Conservation (phyloP, 2,113 vertebrate genomes). For the Coreoperca whiteheadi region DNA sequence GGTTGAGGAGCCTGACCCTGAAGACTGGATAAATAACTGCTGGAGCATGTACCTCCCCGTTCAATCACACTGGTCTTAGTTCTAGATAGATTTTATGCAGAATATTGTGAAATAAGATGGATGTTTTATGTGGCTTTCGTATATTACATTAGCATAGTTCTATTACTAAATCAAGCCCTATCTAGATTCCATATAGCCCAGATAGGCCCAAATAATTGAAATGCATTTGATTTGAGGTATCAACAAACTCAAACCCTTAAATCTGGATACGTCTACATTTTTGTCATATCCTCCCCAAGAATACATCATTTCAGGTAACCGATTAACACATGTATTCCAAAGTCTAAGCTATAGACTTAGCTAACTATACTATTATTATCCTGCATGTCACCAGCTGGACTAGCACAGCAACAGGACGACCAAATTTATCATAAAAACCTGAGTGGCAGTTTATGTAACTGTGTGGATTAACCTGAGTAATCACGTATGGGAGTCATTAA, state of each 20-base stretch:
- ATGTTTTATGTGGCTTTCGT: slow-evolving; percentile 8
- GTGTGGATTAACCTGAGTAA: slow-evolving; percentile 74
- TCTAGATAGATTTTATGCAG: slow-evolving; percentile 10
- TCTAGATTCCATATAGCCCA: background rate
- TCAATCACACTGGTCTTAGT: background rate
- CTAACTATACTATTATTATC: slow-evolving; percentile 14
- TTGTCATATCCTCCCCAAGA: background rate
- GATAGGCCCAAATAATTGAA: background rate
- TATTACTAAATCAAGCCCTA: background rate
- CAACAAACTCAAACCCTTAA: background rate
- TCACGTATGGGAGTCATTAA: slow-evolving; percentile 67
- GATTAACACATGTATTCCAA: background rate
- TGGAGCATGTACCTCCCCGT: slow-evolving; percentile 5
- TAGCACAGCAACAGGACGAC: slow-evolving; percentile 16
- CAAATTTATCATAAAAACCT: slow-evolving; percentile 37
- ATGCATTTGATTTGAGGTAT: background rate
- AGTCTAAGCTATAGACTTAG: background rate
- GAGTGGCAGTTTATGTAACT: slow-evolving; percentile 71
- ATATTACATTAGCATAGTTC: background rate
- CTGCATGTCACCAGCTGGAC: slow-evolving; percentile 9
- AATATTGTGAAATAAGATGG: background rate
- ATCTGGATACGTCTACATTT: background rate
- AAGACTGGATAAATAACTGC: no score
- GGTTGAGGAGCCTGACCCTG: no score
- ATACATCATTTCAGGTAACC: background rate